phyloP scores from a whole-genome alignment of 2,113 vertebrate genomes.

The Ceyx melanurus region DNA sequence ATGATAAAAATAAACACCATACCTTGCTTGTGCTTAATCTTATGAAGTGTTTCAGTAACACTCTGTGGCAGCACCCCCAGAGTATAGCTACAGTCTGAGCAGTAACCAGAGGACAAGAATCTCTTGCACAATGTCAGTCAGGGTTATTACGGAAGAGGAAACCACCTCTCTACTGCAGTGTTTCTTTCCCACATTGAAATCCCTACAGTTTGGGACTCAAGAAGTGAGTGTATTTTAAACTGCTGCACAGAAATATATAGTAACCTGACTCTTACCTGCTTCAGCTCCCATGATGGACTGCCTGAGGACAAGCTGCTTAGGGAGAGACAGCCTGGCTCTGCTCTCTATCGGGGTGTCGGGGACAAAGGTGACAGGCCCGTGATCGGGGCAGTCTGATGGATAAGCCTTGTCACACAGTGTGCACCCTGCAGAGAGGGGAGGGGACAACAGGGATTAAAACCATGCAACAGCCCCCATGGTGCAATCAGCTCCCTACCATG shows the following conservation, averaged over 20 bases:
- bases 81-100: neutral
- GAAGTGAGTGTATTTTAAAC: neutral
- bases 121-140: neutral
- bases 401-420: constrained; percentile 96
- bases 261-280: constrained; percentile 77
- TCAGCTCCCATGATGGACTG: constrained; percentile 90
- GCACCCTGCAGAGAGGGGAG: constrained; percentile 81
- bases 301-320: constrained; percentile 89
- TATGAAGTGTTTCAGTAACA: neutral
- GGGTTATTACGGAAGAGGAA: neutral
- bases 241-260: neutral
- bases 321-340: constrained; percentile 92
- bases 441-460: neutral
- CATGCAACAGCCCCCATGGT: neutral
- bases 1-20: neutral
- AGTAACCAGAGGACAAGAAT: neutral
- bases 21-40: neutral
- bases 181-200: neutral
- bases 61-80: neutral
- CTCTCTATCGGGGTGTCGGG: constrained; percentile 92
- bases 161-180: neutral
- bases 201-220: neutral
- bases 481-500: neutral
- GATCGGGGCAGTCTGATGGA: constrained; percentile 93
- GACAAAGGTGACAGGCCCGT: constrained; percentile 94